phyloP scores from a whole-genome alignment of 2,888 invertebrate species.

The Pheosia gnoma region DNA sequence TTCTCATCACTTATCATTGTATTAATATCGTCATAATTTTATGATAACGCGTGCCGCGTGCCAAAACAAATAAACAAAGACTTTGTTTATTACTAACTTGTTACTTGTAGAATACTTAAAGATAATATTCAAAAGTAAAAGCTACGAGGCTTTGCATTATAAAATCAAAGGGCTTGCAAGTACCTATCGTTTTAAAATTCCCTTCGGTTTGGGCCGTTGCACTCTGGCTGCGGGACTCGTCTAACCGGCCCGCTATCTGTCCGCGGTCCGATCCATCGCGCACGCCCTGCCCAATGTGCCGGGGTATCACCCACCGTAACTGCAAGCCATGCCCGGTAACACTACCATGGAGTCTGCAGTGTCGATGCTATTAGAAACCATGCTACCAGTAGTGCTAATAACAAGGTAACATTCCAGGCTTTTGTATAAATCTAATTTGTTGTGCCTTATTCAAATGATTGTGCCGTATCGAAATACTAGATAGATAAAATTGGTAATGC shows the following conservation, averaged over 20 bases:
- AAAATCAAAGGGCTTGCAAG: slow-evolving; percentile 73
- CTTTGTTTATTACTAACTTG: neutral
- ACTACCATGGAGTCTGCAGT: slow-evolving; percentile 44
- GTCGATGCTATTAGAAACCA: neutral
- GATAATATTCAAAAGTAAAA: slow-evolving; percentile 3
- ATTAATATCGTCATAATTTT: neutral
- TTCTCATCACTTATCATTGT: slow-evolving; percentile 3
- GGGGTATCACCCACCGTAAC: slow-evolving; percentile 74
- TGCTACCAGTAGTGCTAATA: neutral
- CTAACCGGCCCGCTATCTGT: slow-evolving; percentile 83
- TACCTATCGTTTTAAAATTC: slow-evolving; percentile 78
- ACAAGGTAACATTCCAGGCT: no score
- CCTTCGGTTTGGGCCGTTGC: slow-evolving; percentile 82
- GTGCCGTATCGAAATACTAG: neutral
- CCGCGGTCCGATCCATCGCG: slow-evolving; percentile 78
- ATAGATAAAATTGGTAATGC: neutral
- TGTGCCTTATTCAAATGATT: neutral
- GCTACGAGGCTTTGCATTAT: slow-evolving; percentile 36
- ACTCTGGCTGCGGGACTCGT: slow-evolving; percentile 77
- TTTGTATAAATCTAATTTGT: neutral
- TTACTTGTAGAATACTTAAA: neutral
- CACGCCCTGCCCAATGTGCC: slow-evolving; percentile 64
- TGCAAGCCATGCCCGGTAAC: slow-evolving; percentile 61
- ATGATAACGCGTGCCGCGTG: slow-evolving; percentile 2
- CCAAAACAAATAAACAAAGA: slow-evolving; percentile 1